Evolutionary conservation across 2,797 vertebrate species (phyloP), one percentile per base, ranked within the genome.

Genomic region (Myotis myotis): DNA sequence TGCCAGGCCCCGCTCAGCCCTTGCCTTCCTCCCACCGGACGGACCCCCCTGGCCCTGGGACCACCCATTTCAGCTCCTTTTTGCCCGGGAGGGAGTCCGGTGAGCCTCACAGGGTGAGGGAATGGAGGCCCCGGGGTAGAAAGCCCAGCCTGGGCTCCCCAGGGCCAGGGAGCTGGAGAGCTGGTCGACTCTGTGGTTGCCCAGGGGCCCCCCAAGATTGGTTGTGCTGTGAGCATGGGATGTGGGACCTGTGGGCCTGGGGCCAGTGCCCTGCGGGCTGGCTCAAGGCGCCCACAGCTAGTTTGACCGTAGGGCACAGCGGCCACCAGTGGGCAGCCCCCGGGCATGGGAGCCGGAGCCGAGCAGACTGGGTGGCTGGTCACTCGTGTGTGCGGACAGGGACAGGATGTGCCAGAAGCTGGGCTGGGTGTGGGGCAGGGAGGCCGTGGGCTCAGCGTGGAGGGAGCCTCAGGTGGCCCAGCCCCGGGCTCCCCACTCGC

Each of bases 51-150:
- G 12, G 36, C 33, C 62, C 25, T 8, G 8, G 41, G 41, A 25
- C 22, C 10, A 0, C 8, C 15, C 1, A 0, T 7, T 22, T 23
- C 49, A 8, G 70, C 49, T 41, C n/a, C 20, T 13, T 30, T 33
- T 3, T 22, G 10, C 11, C 41, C 57, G 33, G 9, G 8, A 38
- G 41, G 51, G 33, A 33, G 28, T 47, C 23, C 19, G 41, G 51
- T 2, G 51, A 28, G 20, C 36, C 36, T 36, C 36, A 36, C 36
- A 3, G 36, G 41, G 51, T 3, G 51, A 28, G 16, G 25, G 51
- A 30, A 3, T 0, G 0, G 4, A 36, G 38, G 62, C 28, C 30
- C 36, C 33, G 2, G 20, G 49, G 17, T 0, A 11, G 53, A 25
- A 51, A 51, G 41, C 41, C 22, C 6, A 1, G 62, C 71, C 30